Percentiles rank a stretch among this genome's conserved stretches.
phyloP scores from a whole-genome alignment of 2,888 invertebrate species.

The Torymus aiolomorphi region DNA sequence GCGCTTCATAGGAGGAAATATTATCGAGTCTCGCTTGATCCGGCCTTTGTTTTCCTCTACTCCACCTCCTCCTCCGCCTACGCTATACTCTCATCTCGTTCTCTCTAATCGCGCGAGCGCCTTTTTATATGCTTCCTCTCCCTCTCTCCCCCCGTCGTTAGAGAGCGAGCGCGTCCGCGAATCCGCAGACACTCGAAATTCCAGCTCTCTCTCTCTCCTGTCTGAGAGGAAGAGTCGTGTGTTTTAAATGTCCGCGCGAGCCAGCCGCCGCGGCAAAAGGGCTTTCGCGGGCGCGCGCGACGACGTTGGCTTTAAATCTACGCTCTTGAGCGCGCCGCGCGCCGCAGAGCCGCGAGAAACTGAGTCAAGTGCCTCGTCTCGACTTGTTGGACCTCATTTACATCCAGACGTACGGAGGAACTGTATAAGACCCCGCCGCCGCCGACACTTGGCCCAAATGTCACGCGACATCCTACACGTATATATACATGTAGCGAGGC shows the following conservation, averaged over 20 bases:
- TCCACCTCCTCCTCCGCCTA: background rate
- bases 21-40: constrained; percentile 16
- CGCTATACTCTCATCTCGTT: background rate
- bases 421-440: too few species aligned
- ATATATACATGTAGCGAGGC: too few species aligned
- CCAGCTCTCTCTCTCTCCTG: background rate
- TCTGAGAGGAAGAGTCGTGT: background rate
- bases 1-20: constrained; percentile 41
- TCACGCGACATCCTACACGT: too few species aligned
- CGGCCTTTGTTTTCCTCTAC: background rate
- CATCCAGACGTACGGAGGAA: constrained; percentile 62
- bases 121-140: too few species aligned
- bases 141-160: too few species aligned
- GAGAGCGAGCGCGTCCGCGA: background rate
- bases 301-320: constrained; percentile 59
- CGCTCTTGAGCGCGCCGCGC: constrained; percentile 24
- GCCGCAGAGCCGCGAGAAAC: constrained; percentile 41
- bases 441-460: constrained; percentile 59
- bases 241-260: too few species aligned
- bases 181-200: too few species aligned
- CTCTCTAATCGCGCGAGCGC: too few species aligned
- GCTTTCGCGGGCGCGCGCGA: constrained; percentile 33
- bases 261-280: background rate
- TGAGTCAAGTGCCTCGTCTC: constrained; percentile 65
- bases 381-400: constrained; percentile 64